phyloP scores from a whole-genome alignment of 1,140 invertebrate genomes.

The Micrasema minimum region DNA sequence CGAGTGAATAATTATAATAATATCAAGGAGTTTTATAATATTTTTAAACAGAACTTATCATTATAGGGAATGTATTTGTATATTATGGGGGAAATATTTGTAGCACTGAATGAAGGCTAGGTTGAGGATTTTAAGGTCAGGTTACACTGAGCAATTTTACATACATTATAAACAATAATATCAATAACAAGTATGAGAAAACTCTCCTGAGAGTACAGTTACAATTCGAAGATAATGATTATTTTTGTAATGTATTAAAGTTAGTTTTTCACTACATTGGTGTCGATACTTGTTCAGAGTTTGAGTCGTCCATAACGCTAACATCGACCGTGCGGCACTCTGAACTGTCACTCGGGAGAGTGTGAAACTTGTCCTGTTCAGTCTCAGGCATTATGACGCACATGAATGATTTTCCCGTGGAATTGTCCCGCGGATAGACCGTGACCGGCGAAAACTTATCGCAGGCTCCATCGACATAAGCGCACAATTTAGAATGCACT shows the following conservation, averaged over 20 bases:
- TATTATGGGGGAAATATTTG: neutral
- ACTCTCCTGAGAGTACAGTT: neutral
- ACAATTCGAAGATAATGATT: constrained; percentile 7
- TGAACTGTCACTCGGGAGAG: constrained; percentile 60
- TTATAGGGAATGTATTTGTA: no score
- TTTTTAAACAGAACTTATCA: no score
- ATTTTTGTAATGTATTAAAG: constrained; percentile 1
- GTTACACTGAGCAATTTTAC: constrained; percentile 17
- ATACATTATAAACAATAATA: constrained; percentile 10
- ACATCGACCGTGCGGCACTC: constrained; percentile 60
- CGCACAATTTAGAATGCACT: constrained; percentile 81
- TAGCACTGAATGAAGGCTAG: constrained; percentile 10
- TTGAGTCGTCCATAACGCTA: constrained; percentile 56
- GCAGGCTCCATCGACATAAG: constrained; percentile 83
- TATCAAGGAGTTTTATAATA: no score
- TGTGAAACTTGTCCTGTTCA: constrained; percentile 60
- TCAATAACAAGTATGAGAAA: constrained; percentile 8
- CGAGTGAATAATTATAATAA: no score
- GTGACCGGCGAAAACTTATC: constrained; percentile 89
- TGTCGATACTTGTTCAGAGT: constrained; percentile 63
- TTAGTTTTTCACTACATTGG: constrained; percentile 59
- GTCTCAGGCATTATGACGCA: constrained; percentile 91
- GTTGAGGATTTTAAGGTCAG: constrained; percentile 1
- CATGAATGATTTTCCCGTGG: constrained; percentile 86
- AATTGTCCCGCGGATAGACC: constrained; percentile 83